Evolutionary conservation across 2,888 invertebrate genomes (phyloP), one percentile per base, ranked within the genome.

Genomic region (Spisula subtruncata): DNA sequence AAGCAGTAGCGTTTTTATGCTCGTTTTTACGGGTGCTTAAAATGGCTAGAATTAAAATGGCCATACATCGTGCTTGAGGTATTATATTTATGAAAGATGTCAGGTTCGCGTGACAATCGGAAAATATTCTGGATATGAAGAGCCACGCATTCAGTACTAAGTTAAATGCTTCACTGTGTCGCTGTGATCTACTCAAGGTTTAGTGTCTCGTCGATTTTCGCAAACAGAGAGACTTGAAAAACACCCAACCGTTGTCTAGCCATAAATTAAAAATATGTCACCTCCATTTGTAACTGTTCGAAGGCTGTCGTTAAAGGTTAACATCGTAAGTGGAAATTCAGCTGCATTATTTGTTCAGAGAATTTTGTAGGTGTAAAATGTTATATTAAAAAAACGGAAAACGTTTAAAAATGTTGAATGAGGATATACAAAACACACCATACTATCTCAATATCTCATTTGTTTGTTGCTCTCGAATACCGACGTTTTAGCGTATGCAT

Each of bases 11-110:
- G 8, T 20, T 2, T 60, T 8, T 60, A n/a, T 60, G 25, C 60
- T 60, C 60, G 60, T 60, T 60, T 48, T 60, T 60, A 20, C 25
- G 18, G 60, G 25, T 60, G n/a, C n/a, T 60, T 60, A 20, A 60
- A n/a, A 60, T 25, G 60, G 25, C 18, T 18, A 60, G n/a, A 60
- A 25, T n/a, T n/a, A n/a, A n/a, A n/a, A n/a, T n/a, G n/a, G 1
- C 25, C n/a, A 60, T 60, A 60, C n/a, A 20, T 60, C 60, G 14
- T 60, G 25, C 60, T 60, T 20, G 60, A 5, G 6, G 60, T 60
- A 60, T 32, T 16, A 71, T 71, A 32, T 71, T 71, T 71, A 71
- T 71, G 71, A 71, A 71, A 14, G 71, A 71, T 71, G 32, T 71
- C 32, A 14, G 16, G 0, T 32, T 71, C 14, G 71, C 71, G 71